Conservation (phyloP, 2,113 vertebrate species). For the Gadus chalcogrammus region DNA sequence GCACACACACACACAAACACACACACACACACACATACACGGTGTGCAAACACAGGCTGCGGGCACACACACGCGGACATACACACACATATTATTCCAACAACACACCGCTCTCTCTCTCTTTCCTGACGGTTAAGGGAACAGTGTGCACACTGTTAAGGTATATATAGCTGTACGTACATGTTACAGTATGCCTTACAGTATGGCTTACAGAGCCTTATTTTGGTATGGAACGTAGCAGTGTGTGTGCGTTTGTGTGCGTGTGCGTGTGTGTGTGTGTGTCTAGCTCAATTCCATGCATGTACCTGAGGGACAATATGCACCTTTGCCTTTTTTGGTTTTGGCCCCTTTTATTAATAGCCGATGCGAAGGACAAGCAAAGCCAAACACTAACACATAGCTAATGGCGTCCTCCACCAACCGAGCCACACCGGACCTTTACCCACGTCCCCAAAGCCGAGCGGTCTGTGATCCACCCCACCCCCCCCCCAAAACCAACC, state of each 20-base stretch:
- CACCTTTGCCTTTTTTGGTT: neutral
- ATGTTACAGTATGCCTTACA: slow-evolving; percentile 13
- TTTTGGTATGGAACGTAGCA: slow-evolving; percentile 1
- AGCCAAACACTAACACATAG: too few relatives aligned
- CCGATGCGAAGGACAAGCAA: too few relatives aligned
- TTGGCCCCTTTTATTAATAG: neutral
- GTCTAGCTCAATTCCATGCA: neutral
- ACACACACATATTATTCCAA: neutral
- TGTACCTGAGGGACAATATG: neutral
- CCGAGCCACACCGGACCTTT: neutral
- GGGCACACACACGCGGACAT: slow-evolving; percentile 5
- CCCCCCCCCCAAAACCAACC: neutral
- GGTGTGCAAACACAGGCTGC: neutral
- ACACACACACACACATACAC: slow-evolving; percentile 3
- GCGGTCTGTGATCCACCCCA: neutral
- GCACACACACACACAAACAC: slow-evolving; percentile 6
- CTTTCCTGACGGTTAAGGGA: slow-evolving; percentile 4
- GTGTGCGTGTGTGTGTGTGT: neutral
- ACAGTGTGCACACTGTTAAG: slow-evolving; percentile 32
- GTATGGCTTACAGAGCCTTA: slow-evolving; percentile 7
- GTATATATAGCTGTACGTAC: neutral
- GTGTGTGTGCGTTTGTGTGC: slow-evolving; percentile 15
- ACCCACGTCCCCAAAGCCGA: neutral
- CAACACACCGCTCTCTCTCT: neutral
- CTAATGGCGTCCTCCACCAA: neutral